Base-by-base conservation (phyloP, 2,797 vertebrate genomes). In the Schizopygopsis pylzovi region DNA sequence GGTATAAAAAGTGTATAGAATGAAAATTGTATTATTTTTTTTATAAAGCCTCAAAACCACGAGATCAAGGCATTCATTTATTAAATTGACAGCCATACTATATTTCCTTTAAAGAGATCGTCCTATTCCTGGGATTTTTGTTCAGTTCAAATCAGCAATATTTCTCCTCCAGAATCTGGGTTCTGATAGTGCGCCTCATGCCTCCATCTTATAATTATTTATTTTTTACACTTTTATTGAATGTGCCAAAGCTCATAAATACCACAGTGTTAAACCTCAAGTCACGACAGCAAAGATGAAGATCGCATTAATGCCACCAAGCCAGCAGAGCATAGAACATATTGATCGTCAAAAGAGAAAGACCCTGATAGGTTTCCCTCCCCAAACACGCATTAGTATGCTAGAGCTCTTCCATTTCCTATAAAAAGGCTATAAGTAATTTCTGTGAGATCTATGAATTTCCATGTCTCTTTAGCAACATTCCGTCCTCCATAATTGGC, bases 291-390 rank as follows among this genome's bases (percentile, higher is more conserved):
- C 43, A 52, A 28, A 16, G 76, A 86, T 68, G 84, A 83, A 83
- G 81, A 83, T 83, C 2, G 11, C 63, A 59, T 85, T 85, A 85
- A 85, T 88, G 87, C 79, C 77, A 61, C 70, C 54, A 85, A 10
- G 83, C 79, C 75, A 82, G 56, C 37, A 20, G 73, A 79, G 81
- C 52, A 79, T 33, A 59, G 67, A 56, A 85, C 54, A 80, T 83
- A 73, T 85, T 83, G 56, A 85, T 85, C 75, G 83, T 88, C 84
- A 85, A 59, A 85, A 56, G 83, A 91, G 90, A 91, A 90, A 92
- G 89, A 87, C 78, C 47, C 88, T 91, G 56, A 72, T 41, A 72
- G 52, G 18, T 76, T 65, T 39, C 37, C 41, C 70, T 75, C 73
- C 56, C 43, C 52, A 13, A 25, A 10, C 11, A 4, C 4, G 13